Percentiles rank a stretch among this genome's conserved stretches.
phyloP scores from a whole-genome alignment of 2,113 vertebrate genomes.

The Elachura formosa region DNA sequence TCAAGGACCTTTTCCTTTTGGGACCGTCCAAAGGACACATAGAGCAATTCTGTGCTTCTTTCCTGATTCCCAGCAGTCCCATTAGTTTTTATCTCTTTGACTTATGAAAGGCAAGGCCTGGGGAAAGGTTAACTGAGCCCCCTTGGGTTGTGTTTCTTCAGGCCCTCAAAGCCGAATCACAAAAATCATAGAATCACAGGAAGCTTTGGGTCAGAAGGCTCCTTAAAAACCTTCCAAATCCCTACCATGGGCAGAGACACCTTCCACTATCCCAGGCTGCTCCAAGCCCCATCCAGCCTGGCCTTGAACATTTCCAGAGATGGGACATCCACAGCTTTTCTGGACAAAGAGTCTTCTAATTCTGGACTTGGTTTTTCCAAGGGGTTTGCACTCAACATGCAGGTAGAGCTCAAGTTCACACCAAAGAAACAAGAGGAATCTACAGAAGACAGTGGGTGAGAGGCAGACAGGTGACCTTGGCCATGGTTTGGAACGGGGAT shows the following conservation, averaged over 20 bases:
- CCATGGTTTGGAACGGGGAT: background rate
- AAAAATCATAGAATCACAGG: background rate
- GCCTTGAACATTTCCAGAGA: background rate
- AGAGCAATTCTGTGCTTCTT: background rate
- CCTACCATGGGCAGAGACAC: background rate
- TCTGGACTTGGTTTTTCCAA: background rate
- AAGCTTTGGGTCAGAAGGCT: background rate
- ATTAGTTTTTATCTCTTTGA: background rate
- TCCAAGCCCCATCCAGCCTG: background rate
- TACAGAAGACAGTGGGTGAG: background rate
- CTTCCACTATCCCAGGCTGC: background rate
- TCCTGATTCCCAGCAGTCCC: background rate
- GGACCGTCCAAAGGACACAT: background rate
- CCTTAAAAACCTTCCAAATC: background rate
- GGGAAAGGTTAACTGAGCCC: background rate
- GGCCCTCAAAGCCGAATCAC: background rate
- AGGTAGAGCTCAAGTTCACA: background rate
- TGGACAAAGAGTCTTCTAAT: background rate
- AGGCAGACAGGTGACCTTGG: no score
- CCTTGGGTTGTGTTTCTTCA: background rate
- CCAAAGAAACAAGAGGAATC: background rate
- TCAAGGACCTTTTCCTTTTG: slow-evolving; percentile 38
- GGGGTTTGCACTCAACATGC: background rate
- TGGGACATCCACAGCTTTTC: background rate
- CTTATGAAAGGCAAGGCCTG: background rate